Percentiles rank a stretch among this genome's conserved stretches.
These are phyloP conservation scores for Aplodontia rufa DNA, from an alignment of 2,113 vertebrate genomes.

Conservation along the genomic window DNA sequence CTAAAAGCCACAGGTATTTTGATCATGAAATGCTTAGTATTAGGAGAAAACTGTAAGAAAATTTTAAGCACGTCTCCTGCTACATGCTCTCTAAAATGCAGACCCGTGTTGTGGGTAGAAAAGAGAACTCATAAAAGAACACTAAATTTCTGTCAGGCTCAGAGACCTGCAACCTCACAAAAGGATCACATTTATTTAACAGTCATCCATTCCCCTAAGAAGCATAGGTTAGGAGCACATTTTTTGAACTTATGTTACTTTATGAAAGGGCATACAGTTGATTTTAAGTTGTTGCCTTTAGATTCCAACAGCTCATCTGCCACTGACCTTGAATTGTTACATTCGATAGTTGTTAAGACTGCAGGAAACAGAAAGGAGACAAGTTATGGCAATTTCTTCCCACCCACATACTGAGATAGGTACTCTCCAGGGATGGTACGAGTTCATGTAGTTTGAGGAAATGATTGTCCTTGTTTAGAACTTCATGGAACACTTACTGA, in stretches of 20 bases:
- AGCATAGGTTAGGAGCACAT: not conserved
- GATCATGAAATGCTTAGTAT: not conserved
- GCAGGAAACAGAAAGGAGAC: slow-evolving; percentile 1
- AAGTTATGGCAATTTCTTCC: not conserved
- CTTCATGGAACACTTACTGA: slow-evolving; percentile 31
- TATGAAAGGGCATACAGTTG: not conserved
- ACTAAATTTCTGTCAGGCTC: not conserved
- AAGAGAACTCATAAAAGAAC: not conserved
- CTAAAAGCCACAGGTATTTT: not conserved
- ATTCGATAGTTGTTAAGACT: not conserved
- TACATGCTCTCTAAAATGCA: not conserved
- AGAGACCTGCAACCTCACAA: not conserved
- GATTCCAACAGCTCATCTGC: slow-evolving; percentile 20
- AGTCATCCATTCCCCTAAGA: not conserved
- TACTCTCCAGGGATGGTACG: not conserved
- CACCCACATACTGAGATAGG: not conserved
- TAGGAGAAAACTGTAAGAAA: not conserved
- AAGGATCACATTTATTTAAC: not conserved
- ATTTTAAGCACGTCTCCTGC: not conserved
- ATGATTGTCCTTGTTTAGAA: slow-evolving; percentile 40
- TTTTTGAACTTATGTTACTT: not conserved
- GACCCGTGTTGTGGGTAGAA: not conserved
- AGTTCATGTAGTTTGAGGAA: not conserved
- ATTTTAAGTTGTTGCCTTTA: not conserved
- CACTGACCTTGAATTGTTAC: not conserved